Evolutionary conservation across 2,888 invertebrate species (phyloP).

Genomic region (Suillia variegata): DNA sequence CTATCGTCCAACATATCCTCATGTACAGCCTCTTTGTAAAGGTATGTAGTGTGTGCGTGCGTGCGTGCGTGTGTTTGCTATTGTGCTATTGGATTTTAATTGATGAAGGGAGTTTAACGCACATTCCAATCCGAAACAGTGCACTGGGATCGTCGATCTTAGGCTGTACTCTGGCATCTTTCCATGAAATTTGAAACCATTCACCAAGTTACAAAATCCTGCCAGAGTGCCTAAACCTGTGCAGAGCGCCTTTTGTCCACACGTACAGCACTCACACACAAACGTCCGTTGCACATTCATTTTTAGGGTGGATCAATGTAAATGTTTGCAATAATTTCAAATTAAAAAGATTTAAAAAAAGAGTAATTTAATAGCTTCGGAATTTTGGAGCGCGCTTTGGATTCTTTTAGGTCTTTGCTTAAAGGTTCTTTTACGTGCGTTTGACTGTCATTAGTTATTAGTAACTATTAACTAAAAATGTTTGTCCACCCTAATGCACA

Average conservation of each 20-base stretch:
- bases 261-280: not conserved
- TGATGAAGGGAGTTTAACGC: not conserved
- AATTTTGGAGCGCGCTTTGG: too few relatives aligned
- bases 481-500: not conserved
- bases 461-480: too few relatives aligned
- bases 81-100: not conserved
- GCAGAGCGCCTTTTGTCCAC: not conserved
- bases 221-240: conserved; percentile 12
- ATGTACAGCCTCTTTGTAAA: too few relatives aligned
- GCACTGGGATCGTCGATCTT: conserved; percentile 3
- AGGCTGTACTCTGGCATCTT: conserved; percentile 25
- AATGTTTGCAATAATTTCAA: too few relatives aligned
- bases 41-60: not conserved
- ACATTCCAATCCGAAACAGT: too few relatives aligned
- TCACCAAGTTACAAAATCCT: conserved; percentile 38
- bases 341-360: too few relatives aligned
- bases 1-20: not conserved
- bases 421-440: too few relatives aligned
- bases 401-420: too few relatives aligned
- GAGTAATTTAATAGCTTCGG: too few relatives aligned
- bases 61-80: not conserved
- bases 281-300: too few relatives aligned
- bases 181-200: conserved; percentile 53
- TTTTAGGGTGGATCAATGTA: too few relatives aligned
- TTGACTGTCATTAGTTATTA: too few relatives aligned